Percentiles rank a stretch among this genome's conserved stretches.
phyloP scores from a whole-genome alignment of 2,888 invertebrate genomes.

The Drosophila fungiperda region DNA sequence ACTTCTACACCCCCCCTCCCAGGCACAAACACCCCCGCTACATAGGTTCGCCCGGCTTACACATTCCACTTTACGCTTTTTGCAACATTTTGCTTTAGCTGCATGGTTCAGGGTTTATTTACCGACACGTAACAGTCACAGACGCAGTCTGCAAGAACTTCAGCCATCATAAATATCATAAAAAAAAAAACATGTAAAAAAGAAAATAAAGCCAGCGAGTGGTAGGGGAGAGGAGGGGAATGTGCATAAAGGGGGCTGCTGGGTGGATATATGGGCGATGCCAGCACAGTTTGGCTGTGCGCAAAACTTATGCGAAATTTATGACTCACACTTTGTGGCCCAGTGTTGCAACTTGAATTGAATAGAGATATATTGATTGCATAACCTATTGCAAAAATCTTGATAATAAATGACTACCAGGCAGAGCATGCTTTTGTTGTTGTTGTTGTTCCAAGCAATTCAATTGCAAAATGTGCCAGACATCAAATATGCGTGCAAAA shows the following conservation, averaged over 20 bases:
- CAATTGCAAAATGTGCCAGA: constrained; percentile 44
- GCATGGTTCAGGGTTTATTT: constrained; percentile 67
- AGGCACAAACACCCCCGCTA: constrained; percentile 2
- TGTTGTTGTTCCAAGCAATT: constrained; percentile 47
- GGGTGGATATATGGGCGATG: constrained; percentile 23
- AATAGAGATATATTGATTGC: constrained; percentile 71
- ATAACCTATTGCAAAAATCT: constrained; percentile 59
- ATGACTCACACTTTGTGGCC: constrained; percentile 67
- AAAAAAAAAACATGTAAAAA: constrained; percentile 36
- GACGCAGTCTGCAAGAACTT: constrained; percentile 50
- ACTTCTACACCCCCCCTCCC: constrained; percentile 41
- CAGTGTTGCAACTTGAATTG: constrained; percentile 71
- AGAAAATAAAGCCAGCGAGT: background rate
- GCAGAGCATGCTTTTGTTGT: constrained; percentile 1
- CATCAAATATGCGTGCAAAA: constrained; percentile 55
- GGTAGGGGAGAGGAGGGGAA: background rate
- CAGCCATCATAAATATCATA: constrained; percentile 75
- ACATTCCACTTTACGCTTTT: constrained; percentile 52
- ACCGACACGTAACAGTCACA: constrained; percentile 69
- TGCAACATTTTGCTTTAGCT: constrained; percentile 61
- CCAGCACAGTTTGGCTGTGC: constrained; percentile 36
- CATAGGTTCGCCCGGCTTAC: constrained; percentile 16
- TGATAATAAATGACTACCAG: constrained; percentile 69
- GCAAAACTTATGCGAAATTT: constrained; percentile 75
- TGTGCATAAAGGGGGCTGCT: background rate